Percentiles rank a stretch among this genome's conserved stretches.
Conservation (phyloP, 30 jellyfish, hydroid and myxozoan genomes). For the Pseudorhiza aurosa region DNA sequence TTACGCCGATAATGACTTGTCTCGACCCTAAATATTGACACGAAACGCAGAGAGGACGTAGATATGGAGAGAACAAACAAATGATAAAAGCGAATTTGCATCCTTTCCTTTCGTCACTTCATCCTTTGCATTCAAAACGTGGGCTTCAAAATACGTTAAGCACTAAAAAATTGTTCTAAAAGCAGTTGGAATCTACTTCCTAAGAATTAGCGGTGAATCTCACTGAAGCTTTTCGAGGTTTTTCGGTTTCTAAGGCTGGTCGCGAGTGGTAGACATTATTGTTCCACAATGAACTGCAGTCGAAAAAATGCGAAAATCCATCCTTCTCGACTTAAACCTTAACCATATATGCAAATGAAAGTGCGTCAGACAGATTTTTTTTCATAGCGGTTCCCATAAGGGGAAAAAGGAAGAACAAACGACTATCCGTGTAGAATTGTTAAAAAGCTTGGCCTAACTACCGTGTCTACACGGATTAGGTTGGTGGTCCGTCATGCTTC, state of each 20-base stretch:
- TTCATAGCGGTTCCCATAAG: no score
- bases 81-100: no score
- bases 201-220: not conserved
- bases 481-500: not conserved
- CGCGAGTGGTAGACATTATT: constrained; percentile 4
- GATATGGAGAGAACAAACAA: no score
- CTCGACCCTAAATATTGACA: no score
- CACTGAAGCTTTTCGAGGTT: constrained; percentile 13
- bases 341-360: no score
- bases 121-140: no score
- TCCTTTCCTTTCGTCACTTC: no score
- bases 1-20: no score
- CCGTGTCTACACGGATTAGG: not conserved
- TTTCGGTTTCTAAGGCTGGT: constrained; percentile 14
- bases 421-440: not conserved
- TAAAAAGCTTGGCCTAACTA: not conserved
- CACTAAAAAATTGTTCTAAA: not conserved
- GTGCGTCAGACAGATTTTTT: no score
- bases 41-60: no score
- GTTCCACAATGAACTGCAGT: not conserved
- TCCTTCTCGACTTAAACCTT: no score
- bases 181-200: not conserved
- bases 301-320: no score
- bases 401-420: not conserved
- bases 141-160: constrained; percentile 9